Conservation (phyloP, 37 sponge, comb jelly and placozoan genomes). For the Haliclona indistincta region DNA sequence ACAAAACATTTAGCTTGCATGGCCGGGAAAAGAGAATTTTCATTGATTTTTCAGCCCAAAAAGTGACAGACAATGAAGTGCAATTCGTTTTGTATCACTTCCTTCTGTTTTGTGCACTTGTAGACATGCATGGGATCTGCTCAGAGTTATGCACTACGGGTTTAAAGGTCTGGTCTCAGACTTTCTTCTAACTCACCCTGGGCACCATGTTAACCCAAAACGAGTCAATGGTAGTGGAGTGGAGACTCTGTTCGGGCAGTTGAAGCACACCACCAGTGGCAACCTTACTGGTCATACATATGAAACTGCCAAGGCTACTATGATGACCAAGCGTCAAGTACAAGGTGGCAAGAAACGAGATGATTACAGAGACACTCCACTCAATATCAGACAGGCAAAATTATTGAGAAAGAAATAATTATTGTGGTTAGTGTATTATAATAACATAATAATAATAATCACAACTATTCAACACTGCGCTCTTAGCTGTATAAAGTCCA, state of each 20-base stretch:
- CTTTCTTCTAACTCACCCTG: background rate
- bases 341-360: background rate
- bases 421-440: no score
- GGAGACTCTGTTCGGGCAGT: conserved; percentile 9
- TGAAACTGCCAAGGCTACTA: background rate
- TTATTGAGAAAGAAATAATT: background rate
- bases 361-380: conserved; percentile 1
- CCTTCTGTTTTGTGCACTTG: no score
- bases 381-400: background rate
- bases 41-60: no score
- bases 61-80: no score
- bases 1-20: conserved; percentile 18
- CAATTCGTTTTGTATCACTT: no score
- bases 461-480: no score
- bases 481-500: no score
- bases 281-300: conserved; percentile 7
- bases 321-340: background rate
- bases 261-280: background rate
- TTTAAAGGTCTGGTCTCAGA: background rate
- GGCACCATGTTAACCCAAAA: no score
- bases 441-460: no score
- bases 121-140: conserved; percentile 30
- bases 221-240: conserved; percentile 8
- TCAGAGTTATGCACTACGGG: background rate
- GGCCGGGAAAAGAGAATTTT: no score